Percentiles rank a stretch among this genome's conserved stretches.
phyloP scores from a whole-genome alignment of 2,888 invertebrate species.

The Pandemis cinnamomeana region DNA sequence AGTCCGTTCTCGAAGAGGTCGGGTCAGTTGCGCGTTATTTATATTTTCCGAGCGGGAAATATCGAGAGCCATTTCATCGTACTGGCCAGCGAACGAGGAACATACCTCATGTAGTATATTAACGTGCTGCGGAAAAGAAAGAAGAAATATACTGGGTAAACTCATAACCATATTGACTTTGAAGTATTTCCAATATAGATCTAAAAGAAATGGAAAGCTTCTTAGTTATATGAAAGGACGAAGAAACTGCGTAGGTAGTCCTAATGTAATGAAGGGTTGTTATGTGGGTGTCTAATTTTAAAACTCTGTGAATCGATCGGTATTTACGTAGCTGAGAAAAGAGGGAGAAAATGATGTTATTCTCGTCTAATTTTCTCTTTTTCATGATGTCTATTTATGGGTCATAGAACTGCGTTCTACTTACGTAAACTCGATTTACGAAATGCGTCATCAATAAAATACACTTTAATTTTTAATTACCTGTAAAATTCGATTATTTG shows the following conservation, averaged over 20 bases:
- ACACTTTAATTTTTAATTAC: no score
- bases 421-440: no score
- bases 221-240: not conserved
- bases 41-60: constrained; percentile 52
- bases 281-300: not conserved
- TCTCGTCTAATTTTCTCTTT: no score
- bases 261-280: not conserved
- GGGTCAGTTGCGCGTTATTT: constrained; percentile 58
- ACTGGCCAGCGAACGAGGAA: constrained; percentile 35
- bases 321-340: no score
- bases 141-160: not conserved
- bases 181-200: not conserved
- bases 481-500: no score
- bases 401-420: no score
- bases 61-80: constrained; percentile 53
- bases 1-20: constrained; percentile 33
- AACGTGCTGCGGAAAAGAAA: constrained; percentile 9
- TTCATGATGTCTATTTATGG: no score
- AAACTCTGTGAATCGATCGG: no score
- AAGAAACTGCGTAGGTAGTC: not conserved
- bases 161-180: not conserved
- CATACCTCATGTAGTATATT: constrained; percentile 35
- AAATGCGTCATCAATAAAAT: no score
- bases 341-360: no score
- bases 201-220: not conserved